A percentile compares a stretch with the other conserved stretches of the same genome.
Conservation (phyloP, 1,140 invertebrate species). For the Drosophila pachea region DNA sequence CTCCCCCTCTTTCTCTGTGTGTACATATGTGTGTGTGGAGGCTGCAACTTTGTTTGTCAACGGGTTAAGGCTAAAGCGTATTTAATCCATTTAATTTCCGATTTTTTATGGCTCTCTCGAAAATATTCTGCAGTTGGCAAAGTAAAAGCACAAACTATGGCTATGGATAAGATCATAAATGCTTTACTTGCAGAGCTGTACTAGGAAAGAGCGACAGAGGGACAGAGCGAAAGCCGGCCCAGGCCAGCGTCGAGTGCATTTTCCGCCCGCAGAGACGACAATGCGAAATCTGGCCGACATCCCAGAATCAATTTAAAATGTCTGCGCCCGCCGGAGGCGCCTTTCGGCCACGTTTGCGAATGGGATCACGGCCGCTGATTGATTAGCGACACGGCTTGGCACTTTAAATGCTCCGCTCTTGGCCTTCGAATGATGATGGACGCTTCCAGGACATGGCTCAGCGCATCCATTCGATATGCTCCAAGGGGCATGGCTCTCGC, state of each 20-base stretch:
- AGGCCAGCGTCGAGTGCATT: too few species aligned
- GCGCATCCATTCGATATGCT: slow-evolving; percentile 4
- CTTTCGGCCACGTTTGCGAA: background rate
- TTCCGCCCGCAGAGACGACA: too few species aligned
- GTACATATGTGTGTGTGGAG: background rate
- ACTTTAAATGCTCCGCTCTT: slow-evolving; percentile 35
- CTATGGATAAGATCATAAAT: too few species aligned
- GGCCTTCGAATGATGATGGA: slow-evolving; percentile 53
- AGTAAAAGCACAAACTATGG: too few species aligned
- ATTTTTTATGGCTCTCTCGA: background rate
- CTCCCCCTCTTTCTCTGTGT: slow-evolving; percentile 18
- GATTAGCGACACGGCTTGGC: slow-evolving; percentile 69
- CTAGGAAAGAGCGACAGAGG: too few species aligned
- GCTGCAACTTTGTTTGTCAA: slow-evolving; percentile 34
- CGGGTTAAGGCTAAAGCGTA: slow-evolving; percentile 1
- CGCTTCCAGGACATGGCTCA: slow-evolving; percentile 5
- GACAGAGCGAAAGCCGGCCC: too few species aligned
- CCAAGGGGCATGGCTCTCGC: background rate
- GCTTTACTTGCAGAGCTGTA: too few species aligned
- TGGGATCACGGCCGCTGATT: slow-evolving; percentile 49
- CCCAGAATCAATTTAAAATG: slow-evolving; percentile 8
- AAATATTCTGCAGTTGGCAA: background rate
- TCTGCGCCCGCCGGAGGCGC: background rate
- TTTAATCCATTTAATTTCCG: slow-evolving; percentile 22
- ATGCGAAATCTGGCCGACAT: background rate